Percentiles rank a stretch among this genome's conserved stretches.
These are phyloP conservation scores for Acanthis flammea DNA, from an alignment of 2,797 vertebrate genomes.

Conservation along the genomic window DNA sequence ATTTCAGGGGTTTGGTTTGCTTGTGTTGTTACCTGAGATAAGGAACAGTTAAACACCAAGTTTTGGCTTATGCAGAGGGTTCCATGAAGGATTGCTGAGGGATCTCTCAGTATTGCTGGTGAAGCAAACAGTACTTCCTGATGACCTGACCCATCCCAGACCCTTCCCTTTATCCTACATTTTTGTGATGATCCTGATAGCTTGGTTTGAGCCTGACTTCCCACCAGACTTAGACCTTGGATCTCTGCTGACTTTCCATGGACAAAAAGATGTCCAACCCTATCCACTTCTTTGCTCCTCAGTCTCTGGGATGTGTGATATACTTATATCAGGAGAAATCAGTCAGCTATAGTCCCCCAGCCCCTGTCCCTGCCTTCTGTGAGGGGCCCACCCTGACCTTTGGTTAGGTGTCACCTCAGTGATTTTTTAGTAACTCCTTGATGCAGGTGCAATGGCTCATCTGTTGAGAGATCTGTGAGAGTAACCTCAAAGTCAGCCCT, in stretches of 20 bases:
- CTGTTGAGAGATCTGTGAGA: not conserved
- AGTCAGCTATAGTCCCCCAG: not conserved
- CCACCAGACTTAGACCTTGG: not conserved
- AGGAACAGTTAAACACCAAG: accelerated
- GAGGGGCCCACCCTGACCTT: not conserved
- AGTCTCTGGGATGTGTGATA: not conserved
- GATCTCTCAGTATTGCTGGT: not conserved
- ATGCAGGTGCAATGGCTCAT: not conserved
- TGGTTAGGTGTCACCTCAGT: not conserved
- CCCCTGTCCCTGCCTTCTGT: not conserved
- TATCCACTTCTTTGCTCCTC: not conserved
- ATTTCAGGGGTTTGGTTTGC: not conserved
- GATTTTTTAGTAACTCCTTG: not conserved
- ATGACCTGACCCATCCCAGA: not conserved
- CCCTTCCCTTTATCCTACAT: not conserved
- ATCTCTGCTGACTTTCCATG: not conserved
- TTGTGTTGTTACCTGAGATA: not conserved
- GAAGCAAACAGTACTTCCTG: not conserved
- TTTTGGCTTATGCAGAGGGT: not conserved
- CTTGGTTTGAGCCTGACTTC: not conserved
- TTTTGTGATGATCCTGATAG: not conserved
- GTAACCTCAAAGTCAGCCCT: not conserved
- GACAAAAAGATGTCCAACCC: not conserved
- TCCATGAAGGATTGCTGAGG: not conserved
- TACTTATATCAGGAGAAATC: not conserved